Evolutionary conservation across 2,888 invertebrate species (phyloP), one percentile per base, ranked within the genome.

Genomic region (Gymnoscelis rufifasciata): DNA sequence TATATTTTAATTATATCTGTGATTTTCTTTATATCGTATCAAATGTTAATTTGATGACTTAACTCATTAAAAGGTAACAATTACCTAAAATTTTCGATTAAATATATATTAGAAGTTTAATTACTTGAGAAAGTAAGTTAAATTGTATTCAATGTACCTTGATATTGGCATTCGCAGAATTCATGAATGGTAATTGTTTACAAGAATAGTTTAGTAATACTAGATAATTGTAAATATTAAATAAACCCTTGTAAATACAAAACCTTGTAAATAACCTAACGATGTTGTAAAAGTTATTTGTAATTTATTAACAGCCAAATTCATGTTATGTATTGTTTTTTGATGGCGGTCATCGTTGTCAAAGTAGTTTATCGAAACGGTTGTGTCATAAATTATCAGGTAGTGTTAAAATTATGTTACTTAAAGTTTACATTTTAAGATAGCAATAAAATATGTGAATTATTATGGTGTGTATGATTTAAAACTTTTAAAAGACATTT

Each of bases 311-410:
- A 57, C 72, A 74, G 77, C 76, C 76, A 75, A 77, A 68, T 71
- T 44, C 36, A 36, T 42, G 63, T 62, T 68, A 59, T 70, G 67
- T 71, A 67, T 66, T 57, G 50, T 57, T 62, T 61, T 54, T 49
- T 53, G 60, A 54, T 56, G 57, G 63, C 31, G 56, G 56, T 68
- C 59, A 62, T 68, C 59, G 68, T 68, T 68, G 62, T 52, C 43
- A 68, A 66, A 67, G 83, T 84, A 83, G 80, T 64, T 19, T 70
- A 77, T 76, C 60, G 72, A 80, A 82, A 83, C 73, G 86, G 86
- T 86, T 86, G 86, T 86, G 86, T 86, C 81, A 76, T 78, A 73
- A 80, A 80, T 72, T 84, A 86, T 84, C 80, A 83, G 64, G 78
- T 84, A 83, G 76, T 73, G 78, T 74, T 71, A 71, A 72, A 75